A percentile compares a stretch with the other conserved stretches of the same genome.
Evolutionary conservation across 2,888 invertebrate species (phyloP).

Genomic region (Timema cristinae): DNA sequence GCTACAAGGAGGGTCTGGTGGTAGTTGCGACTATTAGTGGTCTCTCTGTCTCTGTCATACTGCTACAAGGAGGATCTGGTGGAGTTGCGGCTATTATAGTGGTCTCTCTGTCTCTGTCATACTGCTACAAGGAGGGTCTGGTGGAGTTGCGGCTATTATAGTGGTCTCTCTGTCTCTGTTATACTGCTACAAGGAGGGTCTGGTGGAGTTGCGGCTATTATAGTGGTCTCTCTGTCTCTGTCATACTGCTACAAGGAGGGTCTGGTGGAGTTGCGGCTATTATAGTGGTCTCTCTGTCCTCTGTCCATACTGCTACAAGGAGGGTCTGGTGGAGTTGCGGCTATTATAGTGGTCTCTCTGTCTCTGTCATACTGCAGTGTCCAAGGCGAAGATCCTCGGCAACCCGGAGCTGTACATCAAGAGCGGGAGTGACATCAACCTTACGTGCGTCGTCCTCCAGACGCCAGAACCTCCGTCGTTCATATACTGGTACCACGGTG

Average conservation of each 20-base stretch:
- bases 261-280: constrained; percentile 15
- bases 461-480: constrained; percentile 78
- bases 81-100: too few species aligned
- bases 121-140: too few species aligned
- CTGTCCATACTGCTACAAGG: neutral
- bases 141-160: too few species aligned
- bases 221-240: constrained; percentile 19
- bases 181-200: too few species aligned
- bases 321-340: neutral
- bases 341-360: neutral
- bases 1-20: constrained; percentile 33
- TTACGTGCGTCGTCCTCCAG: constrained; percentile 81
- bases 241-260: neutral
- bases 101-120: too few species aligned
- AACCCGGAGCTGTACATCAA: constrained; percentile 83
- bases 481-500: constrained; percentile 58
- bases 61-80: too few species aligned
- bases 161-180: too few species aligned
- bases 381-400: constrained; percentile 82
- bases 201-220: constrained; percentile 18
- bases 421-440: constrained; percentile 87
- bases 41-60: constrained; percentile 13
- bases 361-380: constrained; percentile 56
- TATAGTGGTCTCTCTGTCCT: constrained; percentile 19
- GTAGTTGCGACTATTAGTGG: constrained; percentile 20